phyloP scores from a whole-genome alignment of 2,888 invertebrate genomes.

The Pollenia labialis region DNA sequence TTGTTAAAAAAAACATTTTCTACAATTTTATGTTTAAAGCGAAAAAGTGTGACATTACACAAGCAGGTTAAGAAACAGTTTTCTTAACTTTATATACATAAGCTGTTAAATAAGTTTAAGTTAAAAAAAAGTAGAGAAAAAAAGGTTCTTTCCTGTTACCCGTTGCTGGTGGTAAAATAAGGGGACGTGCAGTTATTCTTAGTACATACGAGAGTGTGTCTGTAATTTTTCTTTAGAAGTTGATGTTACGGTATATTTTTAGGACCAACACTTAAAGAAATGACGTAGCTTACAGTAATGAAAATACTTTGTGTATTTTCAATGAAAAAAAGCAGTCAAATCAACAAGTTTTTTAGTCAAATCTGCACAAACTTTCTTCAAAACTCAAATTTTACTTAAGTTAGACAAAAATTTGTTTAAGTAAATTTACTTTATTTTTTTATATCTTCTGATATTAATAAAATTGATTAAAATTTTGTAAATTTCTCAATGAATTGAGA shows the following conservation, averaged over 20 bases:
- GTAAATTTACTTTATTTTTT: too few species aligned
- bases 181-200: not conserved
- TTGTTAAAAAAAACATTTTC: conserved; percentile 53
- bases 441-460: too few species aligned
- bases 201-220: not conserved
- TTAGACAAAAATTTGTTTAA: too few species aligned
- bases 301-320: too few species aligned
- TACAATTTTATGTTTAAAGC: conserved; percentile 45
- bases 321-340: too few species aligned
- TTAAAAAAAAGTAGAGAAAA: not conserved
- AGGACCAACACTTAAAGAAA: not conserved
- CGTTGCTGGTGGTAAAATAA: not conserved
- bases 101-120: conserved; percentile 33
- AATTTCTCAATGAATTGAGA: too few species aligned
- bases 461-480: too few species aligned
- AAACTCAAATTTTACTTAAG: too few species aligned
- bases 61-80: conserved; percentile 74
- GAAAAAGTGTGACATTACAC: conserved; percentile 71
- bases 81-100: conserved; percentile 39
- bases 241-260: conserved; percentile 58
- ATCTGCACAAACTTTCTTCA: too few species aligned
- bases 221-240: conserved; percentile 50
- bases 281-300: too few species aligned
- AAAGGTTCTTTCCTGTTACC: conserved; percentile 42
- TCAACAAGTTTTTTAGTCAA: too few species aligned